phyloP scores from a whole-genome alignment of 2,113 vertebrate genomes.

The Puntigrus tetrazona region DNA sequence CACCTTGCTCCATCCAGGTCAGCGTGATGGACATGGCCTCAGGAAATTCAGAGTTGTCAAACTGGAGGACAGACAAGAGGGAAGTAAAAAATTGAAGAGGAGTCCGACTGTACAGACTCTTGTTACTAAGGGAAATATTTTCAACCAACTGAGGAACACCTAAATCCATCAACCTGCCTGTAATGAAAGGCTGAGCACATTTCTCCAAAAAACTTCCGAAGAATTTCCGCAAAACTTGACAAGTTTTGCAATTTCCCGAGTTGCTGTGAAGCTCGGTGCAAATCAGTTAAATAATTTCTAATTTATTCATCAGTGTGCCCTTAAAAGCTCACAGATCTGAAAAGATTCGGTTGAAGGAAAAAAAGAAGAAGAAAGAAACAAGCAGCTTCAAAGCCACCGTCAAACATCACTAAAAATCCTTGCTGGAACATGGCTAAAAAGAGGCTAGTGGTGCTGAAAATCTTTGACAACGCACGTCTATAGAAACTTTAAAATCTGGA shows the following conservation, averaged over 20 bases:
- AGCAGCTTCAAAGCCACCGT: not conserved
- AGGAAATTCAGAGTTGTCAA: slow-evolving; percentile 9
- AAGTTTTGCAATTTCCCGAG: not conserved
- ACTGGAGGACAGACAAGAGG: not conserved
- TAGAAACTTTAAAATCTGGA: not conserved
- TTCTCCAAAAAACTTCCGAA: not conserved
- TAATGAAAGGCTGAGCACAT: not conserved
- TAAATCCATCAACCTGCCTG: slow-evolving; percentile 8
- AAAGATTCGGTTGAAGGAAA: slow-evolving; percentile 16
- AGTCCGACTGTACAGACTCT: slow-evolving; percentile 3
- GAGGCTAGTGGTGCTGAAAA: not conserved
- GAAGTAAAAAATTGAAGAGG: slow-evolving; percentile 27
- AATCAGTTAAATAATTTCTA: not conserved
- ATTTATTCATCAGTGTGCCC: slow-evolving; percentile 4
- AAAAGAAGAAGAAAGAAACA: not conserved
- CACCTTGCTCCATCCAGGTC: slow-evolving; percentile 10
- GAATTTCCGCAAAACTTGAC: not conserved
- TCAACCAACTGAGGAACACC: slow-evolving; percentile 5
- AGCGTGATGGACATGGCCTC: slow-evolving; percentile 11
- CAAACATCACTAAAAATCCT: not conserved
- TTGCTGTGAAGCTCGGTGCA: not conserved
- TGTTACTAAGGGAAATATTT: slow-evolving; percentile 6
- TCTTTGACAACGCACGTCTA: not conserved
- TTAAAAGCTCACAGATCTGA: slow-evolving; percentile 5
- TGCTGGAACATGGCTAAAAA: not conserved